Base-by-base conservation (phyloP, 1,140 invertebrate genomes). In the Lucilia cuprina region DNA sequence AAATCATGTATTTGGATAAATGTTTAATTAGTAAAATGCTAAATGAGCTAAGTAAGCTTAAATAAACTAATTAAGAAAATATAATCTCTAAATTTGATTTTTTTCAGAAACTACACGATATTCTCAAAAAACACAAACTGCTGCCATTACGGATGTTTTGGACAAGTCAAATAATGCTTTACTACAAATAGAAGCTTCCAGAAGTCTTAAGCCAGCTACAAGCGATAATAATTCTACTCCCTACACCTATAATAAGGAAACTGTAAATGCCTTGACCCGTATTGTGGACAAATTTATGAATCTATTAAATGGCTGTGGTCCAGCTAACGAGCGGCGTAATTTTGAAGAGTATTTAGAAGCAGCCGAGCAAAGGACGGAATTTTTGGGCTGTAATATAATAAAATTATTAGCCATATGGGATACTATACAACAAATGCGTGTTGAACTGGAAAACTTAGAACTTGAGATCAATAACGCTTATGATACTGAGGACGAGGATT, bases 91-190 rank as follows among this genome's bases (percentile, higher is more conserved):
- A 10, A 5, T 21, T 25, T n/a, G n/a, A 70, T 2, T 10, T 83
- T 7, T 83, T 83, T 5, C 50, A 90, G 89, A 35, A 8, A 25
- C 21, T 3, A 47, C 83, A 14, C 87, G 86, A 7, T 82, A 83
- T 5, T 84, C 86, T 0, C 86, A 87, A 85, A 19, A 74, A 13
- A 47, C 50, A 0, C 89, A 90, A 35, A 50, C 84, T 2, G 65
- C 34, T 12, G 86, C 85, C 34, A 87, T 89, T 12, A 82, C 85
- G 0, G 88, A 90, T 83, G 86, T 90, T 7, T 82, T 87, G 83
- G 89, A 90, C 9, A 88, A 87, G 13, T 89, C 88, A 0, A 90
- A 90, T 50, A 88, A 86, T 82, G 87, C 86, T 0, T 78, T 90
- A 9, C 85, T 90, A 8, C 86, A 88, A 25, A 85, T 89, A 17